Evolutionary conservation across 2,888 invertebrate species (phyloP).

Genomic region (Drosophila ustulata): DNA sequence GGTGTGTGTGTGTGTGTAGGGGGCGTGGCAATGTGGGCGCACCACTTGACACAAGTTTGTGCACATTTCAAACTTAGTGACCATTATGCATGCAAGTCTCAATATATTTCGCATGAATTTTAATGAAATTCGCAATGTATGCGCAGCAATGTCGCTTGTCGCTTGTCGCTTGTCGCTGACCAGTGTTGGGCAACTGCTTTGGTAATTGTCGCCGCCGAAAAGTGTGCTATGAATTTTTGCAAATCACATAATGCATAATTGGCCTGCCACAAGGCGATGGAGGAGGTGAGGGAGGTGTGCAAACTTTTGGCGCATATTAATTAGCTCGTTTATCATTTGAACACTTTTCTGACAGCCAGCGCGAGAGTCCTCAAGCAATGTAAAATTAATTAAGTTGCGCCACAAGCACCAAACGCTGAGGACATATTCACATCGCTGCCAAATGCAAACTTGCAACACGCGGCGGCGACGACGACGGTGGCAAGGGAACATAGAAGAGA

Average conservation of each 20-base stretch:
- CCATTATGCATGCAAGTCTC: conserved; percentile 78
- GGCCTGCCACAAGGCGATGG: conserved; percentile 30
- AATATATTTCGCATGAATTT: conserved; percentile 79
- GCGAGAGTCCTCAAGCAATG: conserved; percentile 62
- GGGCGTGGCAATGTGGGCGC: conserved; percentile 19
- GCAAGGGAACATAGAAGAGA: not conserved
- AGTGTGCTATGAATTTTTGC: conserved; percentile 38
- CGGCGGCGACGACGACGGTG: conserved; percentile 3
- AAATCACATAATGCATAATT: conserved; percentile 71
- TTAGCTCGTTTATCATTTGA: conserved; percentile 79
- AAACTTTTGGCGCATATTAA: conserved; percentile 72
- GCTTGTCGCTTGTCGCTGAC: conserved; percentile 64
- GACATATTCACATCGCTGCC: conserved; percentile 36
- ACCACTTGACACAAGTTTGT: conserved; percentile 66
- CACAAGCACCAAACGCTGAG: conserved; percentile 56
- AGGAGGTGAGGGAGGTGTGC: conserved; percentile 23
- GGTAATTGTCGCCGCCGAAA: conserved; percentile 24
- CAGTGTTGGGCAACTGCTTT: conserved; percentile 23
- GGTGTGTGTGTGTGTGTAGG: not conserved
- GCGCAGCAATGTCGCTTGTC: conserved; percentile 25
- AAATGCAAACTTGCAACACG: conserved; percentile 31
- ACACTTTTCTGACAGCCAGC: conserved; percentile 68
- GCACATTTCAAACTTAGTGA: conserved; percentile 74
- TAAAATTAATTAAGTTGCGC: conserved; percentile 76
- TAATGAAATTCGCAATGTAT: conserved; percentile 63